A percentile compares a stretch with the other conserved stretches of the same genome.
These are phyloP conservation scores for Corythoichthys intestinalis DNA, from an alignment of 2,113 vertebrate genomes.

Conservation along the genomic window DNA sequence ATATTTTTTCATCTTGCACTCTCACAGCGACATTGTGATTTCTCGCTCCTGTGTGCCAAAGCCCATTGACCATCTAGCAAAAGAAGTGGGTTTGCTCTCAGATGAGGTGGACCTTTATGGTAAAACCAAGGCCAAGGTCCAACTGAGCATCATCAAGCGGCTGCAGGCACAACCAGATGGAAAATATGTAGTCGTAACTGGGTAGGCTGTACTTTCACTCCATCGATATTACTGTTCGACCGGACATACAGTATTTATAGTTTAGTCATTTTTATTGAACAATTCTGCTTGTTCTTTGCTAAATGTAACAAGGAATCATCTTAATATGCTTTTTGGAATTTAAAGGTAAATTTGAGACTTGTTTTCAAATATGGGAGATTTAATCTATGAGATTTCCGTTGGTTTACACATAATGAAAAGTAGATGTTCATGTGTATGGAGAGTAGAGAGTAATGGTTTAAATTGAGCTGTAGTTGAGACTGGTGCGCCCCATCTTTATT, in stretches of 20 bases:
- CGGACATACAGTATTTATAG: background rate
- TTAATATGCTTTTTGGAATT: background rate
- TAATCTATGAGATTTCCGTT: too few relatives aligned
- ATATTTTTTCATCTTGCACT: background rate
- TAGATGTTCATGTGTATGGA: too few relatives aligned
- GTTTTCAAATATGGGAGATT: background rate
- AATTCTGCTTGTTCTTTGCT: background rate
- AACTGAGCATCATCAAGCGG: constrained; percentile 79
- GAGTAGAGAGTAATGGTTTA: too few relatives aligned
- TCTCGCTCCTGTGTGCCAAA: constrained; percentile 87
- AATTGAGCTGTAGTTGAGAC: too few relatives aligned
- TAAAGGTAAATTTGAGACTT: background rate
- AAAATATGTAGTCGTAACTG: constrained; percentile 95
- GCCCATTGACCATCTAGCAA: constrained; percentile 76
- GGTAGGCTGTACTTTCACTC: constrained; percentile 68
- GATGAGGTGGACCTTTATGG: constrained; percentile 91
- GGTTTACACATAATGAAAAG: too few relatives aligned
- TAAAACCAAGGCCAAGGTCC: constrained; percentile 92
- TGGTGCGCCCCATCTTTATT: too few relatives aligned
- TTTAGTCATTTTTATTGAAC: background rate
- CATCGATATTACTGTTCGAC: background rate
- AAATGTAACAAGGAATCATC: background rate
- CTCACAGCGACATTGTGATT: constrained; percentile 86
- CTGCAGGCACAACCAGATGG: constrained; percentile 83
- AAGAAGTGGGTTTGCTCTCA: constrained; percentile 83